Evolutionary conservation across 2,888 invertebrate genomes (phyloP).

Genomic region (Macrophya annulata): DNA sequence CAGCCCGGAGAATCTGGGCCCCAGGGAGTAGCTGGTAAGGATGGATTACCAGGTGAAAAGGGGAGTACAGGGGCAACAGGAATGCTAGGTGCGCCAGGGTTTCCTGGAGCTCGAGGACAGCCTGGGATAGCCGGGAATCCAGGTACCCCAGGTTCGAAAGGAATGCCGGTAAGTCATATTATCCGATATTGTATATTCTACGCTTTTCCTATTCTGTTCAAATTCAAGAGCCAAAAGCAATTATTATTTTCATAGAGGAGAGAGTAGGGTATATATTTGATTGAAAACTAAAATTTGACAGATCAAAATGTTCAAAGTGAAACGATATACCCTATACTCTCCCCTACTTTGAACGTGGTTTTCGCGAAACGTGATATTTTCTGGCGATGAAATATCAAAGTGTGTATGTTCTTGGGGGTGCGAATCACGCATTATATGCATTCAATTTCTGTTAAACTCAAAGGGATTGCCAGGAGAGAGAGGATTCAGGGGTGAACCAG

Average conservation of each 20-base stretch:
- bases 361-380: background rate
- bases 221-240: too few species aligned
- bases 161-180: slow-evolving; percentile 83
- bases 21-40: slow-evolving; percentile 89
- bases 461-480: slow-evolving; percentile 90
- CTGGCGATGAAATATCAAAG: background rate
- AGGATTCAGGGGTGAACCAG: slow-evolving; percentile 90
- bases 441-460: slow-evolving; percentile 41
- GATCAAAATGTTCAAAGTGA: too few species aligned
- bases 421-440: background rate
- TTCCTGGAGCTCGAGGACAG: slow-evolving; percentile 90
- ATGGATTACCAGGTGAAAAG: slow-evolving; percentile 91
- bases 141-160: slow-evolving; percentile 89
- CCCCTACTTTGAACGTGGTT: background rate
- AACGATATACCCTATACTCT: too few species aligned
- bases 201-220: background rate
- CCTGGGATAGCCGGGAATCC: slow-evolving; percentile 89
- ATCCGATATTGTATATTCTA: background rate
- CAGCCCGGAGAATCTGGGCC: slow-evolving; percentile 89
- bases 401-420: background rate
- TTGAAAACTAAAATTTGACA: too few species aligned
- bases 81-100: slow-evolving; percentile 89
- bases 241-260: too few species aligned
- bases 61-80: slow-evolving; percentile 89
- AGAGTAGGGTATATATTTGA: too few species aligned